Conservation (phyloP, 2,888 invertebrate genomes). For the Stictocephala bisonia region DNA sequence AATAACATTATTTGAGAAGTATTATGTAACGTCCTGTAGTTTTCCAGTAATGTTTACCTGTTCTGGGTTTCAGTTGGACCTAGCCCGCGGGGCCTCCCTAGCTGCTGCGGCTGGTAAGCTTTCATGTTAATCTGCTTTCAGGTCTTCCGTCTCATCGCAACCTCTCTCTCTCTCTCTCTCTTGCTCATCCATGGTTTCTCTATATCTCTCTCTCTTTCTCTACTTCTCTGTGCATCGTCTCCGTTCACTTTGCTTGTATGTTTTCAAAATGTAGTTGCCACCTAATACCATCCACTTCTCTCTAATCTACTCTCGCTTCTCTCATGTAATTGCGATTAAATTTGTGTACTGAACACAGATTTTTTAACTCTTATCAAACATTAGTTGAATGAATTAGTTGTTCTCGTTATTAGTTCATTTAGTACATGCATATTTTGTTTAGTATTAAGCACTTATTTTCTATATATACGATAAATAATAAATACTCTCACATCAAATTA, state of each 20-base stretch:
- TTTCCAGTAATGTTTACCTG: neutral
- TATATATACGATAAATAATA: no score
- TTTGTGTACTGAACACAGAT: no score
- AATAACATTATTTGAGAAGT: no score
- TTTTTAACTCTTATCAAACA: no score
- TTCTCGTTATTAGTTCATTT: no score
- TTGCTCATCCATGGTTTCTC: neutral
- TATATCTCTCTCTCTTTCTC: slow-evolving; percentile 15
- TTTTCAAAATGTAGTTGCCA: slow-evolving; percentile 12
- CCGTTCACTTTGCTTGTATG: neutral
- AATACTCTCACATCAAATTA: no score
- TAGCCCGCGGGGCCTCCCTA: neutral
- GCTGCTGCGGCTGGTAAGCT: slow-evolving; percentile 23
- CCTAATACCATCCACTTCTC: neutral
- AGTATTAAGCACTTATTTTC: no score
- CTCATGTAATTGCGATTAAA: no score
- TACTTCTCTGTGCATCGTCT: neutral
- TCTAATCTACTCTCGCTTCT: slow-evolving; percentile 11
- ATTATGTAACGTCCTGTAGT: no score
- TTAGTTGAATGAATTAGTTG: no score
- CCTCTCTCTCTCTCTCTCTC: neutral
- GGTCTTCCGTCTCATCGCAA: slow-evolving; percentile 4
- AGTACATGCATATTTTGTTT: no score
- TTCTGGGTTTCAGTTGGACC: slow-evolving; percentile 35
- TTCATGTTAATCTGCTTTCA: slow-evolving; percentile 21